Evolutionary conservation across 2,888 invertebrate species (phyloP).

Genomic region (Lithophane ornitopus): DNA sequence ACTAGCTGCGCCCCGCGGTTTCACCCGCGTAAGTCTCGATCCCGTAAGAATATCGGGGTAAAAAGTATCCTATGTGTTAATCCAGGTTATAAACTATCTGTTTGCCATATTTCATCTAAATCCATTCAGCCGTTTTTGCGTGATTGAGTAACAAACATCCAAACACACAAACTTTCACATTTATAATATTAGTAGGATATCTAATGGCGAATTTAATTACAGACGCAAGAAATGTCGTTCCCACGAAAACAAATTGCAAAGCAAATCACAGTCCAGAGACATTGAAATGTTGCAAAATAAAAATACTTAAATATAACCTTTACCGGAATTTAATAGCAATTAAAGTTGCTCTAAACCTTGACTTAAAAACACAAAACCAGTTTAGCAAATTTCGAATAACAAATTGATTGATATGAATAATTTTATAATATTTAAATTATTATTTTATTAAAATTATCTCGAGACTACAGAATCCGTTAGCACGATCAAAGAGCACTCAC

Average conservation of each 20-base stretch:
- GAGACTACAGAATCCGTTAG: slow-evolving; percentile 8
- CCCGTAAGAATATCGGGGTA: too few species aligned
- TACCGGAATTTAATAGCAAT: slow-evolving; percentile 29
- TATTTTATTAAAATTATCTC: too few species aligned
- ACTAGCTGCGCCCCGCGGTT: too few species aligned
- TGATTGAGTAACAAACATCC: too few species aligned
- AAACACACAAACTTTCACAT: too few species aligned
- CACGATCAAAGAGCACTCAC: slow-evolving; percentile 9
- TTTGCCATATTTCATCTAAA: too few species aligned
- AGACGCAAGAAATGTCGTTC: slow-evolving; percentile 26
- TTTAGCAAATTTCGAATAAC: slow-evolving; percentile 26
- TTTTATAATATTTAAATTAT: slow-evolving; percentile 14
- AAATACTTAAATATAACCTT: slow-evolving; percentile 27
- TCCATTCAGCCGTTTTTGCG: too few species aligned
- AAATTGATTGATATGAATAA: slow-evolving; percentile 38
- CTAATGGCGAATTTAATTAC: slow-evolving; percentile 11
- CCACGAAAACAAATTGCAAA: slow-evolving; percentile 37
- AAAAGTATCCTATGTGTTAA: too few species aligned
- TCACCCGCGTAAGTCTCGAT: too few species aligned
- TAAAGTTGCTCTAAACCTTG: slow-evolving; percentile 51
- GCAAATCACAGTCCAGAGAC: slow-evolving; percentile 16
- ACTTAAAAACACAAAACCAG: slow-evolving; percentile 46
- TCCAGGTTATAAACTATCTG: too few species aligned
- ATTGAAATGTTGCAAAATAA: slow-evolving; percentile 42
- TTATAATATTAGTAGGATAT: too few species aligned